phyloP scores from a whole-genome alignment of 1,140 invertebrate species.

The Neuroterus valhalla region DNA sequence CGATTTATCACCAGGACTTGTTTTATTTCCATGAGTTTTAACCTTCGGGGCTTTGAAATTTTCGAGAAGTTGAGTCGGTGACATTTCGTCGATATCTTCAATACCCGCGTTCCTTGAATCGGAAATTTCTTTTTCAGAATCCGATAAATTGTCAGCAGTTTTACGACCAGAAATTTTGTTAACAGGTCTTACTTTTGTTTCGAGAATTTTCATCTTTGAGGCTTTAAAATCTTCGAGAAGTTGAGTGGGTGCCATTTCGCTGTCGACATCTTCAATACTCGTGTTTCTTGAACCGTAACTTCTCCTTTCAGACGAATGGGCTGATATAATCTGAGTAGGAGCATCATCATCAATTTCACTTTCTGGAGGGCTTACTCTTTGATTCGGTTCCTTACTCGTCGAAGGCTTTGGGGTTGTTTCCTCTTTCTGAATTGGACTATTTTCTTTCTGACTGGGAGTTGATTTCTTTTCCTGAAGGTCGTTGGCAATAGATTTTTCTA shows the following conservation, averaged over 20 bases:
- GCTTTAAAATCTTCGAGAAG: neutral
- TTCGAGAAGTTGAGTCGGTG: neutral
- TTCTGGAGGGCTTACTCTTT: no score
- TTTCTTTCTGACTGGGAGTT: neutral
- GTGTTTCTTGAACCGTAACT: neutral
- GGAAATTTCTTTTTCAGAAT: neutral
- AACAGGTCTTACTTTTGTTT: neutral
- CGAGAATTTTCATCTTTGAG: neutral
- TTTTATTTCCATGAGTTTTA: neutral
- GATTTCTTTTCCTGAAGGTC: neutral
- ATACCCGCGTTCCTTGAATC: neutral
- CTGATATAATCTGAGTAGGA: no score
- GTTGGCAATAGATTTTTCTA: neutral
- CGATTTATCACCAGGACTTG: neutral
- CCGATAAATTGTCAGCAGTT: neutral
- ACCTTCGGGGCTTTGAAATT: neutral
- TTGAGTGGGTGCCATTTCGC: neutral
- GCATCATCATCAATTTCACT: neutral
- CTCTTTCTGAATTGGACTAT: neutral
- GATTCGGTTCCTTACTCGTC: neutral
- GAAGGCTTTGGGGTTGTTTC: neutral
- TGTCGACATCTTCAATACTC: neutral
- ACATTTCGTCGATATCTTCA: conserved; percentile 11
- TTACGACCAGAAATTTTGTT: neutral
- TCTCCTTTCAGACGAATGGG: neutral